A percentile compares a stretch with the other conserved stretches of the same genome.
phyloP scores from a whole-genome alignment of 1,140 invertebrate species.

The Drosophila arizonae region DNA sequence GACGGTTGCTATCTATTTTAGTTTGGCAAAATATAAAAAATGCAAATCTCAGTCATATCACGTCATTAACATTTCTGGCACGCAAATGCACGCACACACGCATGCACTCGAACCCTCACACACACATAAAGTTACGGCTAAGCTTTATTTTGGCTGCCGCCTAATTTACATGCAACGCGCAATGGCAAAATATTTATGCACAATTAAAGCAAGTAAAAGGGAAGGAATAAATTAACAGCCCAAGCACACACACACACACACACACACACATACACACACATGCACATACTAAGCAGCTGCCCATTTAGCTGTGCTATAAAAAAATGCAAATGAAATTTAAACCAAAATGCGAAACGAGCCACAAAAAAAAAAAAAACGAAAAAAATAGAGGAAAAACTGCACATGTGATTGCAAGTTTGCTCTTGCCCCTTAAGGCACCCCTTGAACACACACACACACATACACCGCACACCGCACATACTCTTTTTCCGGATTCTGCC shows the following conservation, averaged over 20 bases:
- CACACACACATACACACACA: slow-evolving; percentile 2
- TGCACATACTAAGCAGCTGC: slow-evolving; percentile 52
- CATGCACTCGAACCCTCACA: neutral
- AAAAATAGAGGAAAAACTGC: slow-evolving; percentile 9
- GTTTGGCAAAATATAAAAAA: slow-evolving; percentile 6
- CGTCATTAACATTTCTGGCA: slow-evolving; percentile 36
- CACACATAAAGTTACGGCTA: slow-evolving; percentile 5
- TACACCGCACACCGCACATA: neutral
- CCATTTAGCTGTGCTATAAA: slow-evolving; percentile 50
- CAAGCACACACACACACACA: slow-evolving; percentile 2
- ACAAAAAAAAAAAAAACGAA: slow-evolving; percentile 1
- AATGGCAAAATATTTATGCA: slow-evolving; percentile 76
- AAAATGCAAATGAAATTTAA: slow-evolving; percentile 54
- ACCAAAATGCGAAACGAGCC: slow-evolving; percentile 38
- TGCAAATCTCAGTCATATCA: slow-evolving; percentile 41
- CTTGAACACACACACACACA: neutral
- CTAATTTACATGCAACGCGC: slow-evolving; percentile 69
- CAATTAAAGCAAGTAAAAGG: slow-evolving; percentile 77
- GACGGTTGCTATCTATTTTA: too few species aligned
- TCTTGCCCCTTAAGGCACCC: neutral
- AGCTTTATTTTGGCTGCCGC: slow-evolving; percentile 20
- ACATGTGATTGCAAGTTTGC: slow-evolving; percentile 28
- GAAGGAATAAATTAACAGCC: slow-evolving; percentile 65
- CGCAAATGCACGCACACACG: slow-evolving; percentile 6
- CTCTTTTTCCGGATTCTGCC: neutral